These are phyloP conservation scores for Drosophila bunnanda DNA, from an alignment of 2,888 invertebrate genomes.

Conservation along the genomic window DNA sequence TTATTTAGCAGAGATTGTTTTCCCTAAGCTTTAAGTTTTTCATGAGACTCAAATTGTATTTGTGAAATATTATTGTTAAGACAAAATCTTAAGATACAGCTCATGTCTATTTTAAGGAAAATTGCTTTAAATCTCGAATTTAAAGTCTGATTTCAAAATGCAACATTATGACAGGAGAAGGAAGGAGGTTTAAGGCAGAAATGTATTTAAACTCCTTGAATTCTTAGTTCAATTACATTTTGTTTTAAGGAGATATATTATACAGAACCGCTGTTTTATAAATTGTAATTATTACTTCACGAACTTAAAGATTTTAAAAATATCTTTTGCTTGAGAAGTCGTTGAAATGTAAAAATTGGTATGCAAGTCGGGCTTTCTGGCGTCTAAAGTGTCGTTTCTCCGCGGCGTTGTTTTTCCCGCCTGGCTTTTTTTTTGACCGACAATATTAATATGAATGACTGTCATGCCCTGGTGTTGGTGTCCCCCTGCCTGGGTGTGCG, in stretches of 20 bases:
- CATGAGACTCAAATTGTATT: neutral
- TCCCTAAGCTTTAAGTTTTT: slow-evolving; percentile 19
- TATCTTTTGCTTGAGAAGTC: neutral
- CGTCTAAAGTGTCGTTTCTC: slow-evolving; percentile 26
- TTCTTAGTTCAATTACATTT: no score
- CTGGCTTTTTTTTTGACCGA: slow-evolving; percentile 59
- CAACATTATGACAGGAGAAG: no score
- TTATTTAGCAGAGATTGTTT: slow-evolving; percentile 9
- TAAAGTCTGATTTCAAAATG: no score
- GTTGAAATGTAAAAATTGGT: slow-evolving; percentile 36
- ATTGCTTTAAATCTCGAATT: no score
- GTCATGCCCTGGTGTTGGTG: slow-evolving; percentile 55
- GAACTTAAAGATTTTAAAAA: slow-evolving; percentile 9
- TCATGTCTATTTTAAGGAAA: no score
- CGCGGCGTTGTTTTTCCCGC: slow-evolving; percentile 14
- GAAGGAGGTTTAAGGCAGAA: no score
- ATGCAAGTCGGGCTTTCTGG: slow-evolving; percentile 35
- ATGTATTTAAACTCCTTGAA: no score
- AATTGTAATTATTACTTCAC: neutral
- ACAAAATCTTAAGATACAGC: no score
- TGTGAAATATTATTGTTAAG: neutral
- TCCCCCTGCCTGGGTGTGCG: slow-evolving; percentile 40
- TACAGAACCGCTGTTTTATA: no score
- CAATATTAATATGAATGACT: slow-evolving; percentile 78
- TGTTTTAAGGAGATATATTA: no score